These are phyloP conservation scores for Cygnus atratus DNA, from an alignment of 2,113 vertebrate species.

Conservation along the genomic window DNA sequence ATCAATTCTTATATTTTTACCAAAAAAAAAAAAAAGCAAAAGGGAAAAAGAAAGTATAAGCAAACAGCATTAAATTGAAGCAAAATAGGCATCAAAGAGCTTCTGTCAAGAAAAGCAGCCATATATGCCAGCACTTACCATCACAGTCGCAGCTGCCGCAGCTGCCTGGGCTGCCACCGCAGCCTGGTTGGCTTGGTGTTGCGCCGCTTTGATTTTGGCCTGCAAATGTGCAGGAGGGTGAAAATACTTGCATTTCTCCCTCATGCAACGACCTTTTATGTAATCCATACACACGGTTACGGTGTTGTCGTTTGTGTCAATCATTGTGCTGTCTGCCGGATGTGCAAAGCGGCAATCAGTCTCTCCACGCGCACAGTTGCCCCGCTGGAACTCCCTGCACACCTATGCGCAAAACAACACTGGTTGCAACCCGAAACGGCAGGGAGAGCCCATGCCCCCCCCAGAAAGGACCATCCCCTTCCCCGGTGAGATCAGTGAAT, in stretches of 20 bases:
- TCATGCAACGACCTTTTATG: constrained; percentile 98
- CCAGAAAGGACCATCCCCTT: background rate
- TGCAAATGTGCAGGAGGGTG: constrained; percentile 98
- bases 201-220: constrained; percentile 97
- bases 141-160: constrained; percentile 88
- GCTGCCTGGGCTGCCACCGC: constrained; percentile 89
- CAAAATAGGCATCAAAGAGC: constrained; percentile 46
- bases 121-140: constrained; percentile 86
- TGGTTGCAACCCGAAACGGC: background rate
- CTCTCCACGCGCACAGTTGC: constrained; percentile 93
- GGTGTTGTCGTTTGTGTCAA: constrained; percentile 94
- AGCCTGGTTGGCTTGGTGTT: constrained; percentile 94
- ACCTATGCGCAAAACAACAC: constrained; percentile 79
- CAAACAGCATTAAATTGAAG: constrained; percentile 47
- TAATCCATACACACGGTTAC: constrained; percentile 99
- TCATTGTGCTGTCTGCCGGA: constrained; percentile 95
- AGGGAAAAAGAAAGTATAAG: constrained; percentile 35
- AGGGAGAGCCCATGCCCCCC: background rate
- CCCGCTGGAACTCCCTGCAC: constrained; percentile 95
- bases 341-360: constrained; percentile 97
- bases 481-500: fast-evolving
- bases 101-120: constrained; percentile 49
- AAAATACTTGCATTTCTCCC: constrained; percentile 99
- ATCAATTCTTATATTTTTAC: background rate
- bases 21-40: background rate